phyloP scores from a whole-genome alignment of 2,797 vertebrate species.

The Hoplostethus atlanticus region DNA sequence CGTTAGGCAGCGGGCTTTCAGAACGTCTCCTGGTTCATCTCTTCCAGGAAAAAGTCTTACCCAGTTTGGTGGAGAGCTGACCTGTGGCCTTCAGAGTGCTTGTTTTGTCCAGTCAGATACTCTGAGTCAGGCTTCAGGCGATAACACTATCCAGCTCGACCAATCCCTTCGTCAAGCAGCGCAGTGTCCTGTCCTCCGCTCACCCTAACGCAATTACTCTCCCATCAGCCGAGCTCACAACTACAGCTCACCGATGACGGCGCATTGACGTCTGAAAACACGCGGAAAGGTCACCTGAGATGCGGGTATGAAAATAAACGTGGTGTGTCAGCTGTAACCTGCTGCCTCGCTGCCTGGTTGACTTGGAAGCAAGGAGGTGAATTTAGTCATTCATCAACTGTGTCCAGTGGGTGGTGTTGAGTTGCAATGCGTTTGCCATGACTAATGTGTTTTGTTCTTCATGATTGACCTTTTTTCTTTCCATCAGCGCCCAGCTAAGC shows the following conservation, averaged over 20 bases:
- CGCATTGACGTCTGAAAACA: slow-evolving; percentile 43
- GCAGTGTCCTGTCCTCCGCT: slow-evolving; percentile 22
- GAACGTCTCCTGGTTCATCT: slow-evolving; percentile 16
- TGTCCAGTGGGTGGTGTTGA: slow-evolving; percentile 21
- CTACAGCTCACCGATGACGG: slow-evolving; percentile 8
- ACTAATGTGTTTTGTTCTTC: slow-evolving; percentile 16
- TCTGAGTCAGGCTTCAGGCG: slow-evolving; percentile 16
- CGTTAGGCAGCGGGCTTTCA: slow-evolving; percentile 1
- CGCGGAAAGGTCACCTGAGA: slow-evolving; percentile 60
- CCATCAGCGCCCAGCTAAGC: slow-evolving; percentile 42
- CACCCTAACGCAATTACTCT: slow-evolving; percentile 18
- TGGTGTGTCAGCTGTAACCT: slow-evolving; percentile 20
- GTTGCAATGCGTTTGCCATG: slow-evolving; percentile 30
- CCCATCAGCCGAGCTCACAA: background rate
- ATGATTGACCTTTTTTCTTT: slow-evolving; percentile 25
- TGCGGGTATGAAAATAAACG: slow-evolving; percentile 62
- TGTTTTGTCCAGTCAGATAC: background rate
- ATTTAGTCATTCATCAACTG: slow-evolving; percentile 20
- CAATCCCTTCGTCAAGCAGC: slow-evolving; percentile 3
- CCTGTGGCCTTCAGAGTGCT: background rate
- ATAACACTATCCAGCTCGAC: background rate
- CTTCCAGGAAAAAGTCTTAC: slow-evolving; percentile 1
- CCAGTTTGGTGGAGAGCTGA: background rate
- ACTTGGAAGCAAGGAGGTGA: slow-evolving; percentile 64
- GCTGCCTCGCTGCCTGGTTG: slow-evolving; percentile 33